phyloP scores from a whole-genome alignment of 1,140 invertebrate genomes.

The Tetragonula clypearis region DNA sequence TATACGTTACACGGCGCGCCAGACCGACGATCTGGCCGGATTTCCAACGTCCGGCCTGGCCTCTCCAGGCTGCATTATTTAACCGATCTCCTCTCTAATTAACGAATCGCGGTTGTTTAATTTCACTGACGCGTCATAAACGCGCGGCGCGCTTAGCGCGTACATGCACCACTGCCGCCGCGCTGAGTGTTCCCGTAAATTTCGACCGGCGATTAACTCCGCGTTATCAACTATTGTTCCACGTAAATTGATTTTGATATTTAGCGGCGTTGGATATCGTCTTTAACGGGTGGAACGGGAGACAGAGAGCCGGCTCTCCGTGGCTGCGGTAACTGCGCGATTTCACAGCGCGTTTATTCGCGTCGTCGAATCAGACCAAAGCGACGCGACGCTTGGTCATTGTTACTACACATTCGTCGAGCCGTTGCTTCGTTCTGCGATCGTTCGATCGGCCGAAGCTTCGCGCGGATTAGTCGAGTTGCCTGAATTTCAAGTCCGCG shows the following conservation, averaged over 20 bases:
- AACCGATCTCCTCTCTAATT: conserved; percentile 57
- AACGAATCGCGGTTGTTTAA: conserved; percentile 56
- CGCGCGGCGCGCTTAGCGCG: conserved; percentile 13
- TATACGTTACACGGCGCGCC: background rate
- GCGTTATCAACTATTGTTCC: conserved; percentile 41
- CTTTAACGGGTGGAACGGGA: background rate
- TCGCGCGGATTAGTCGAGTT: background rate
- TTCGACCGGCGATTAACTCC: conserved; percentile 26
- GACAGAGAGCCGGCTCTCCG: no score
- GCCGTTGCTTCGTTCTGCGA: background rate
- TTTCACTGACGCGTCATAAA: conserved; percentile 47
- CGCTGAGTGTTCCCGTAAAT: conserved; percentile 24
- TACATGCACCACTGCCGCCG: background rate
- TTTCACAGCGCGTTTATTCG: background rate
- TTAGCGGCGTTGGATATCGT: conserved; percentile 4
- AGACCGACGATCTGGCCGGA: conserved; percentile 11
- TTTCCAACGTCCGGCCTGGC: conserved; percentile 33
- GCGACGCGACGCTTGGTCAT: conserved; percentile 3
- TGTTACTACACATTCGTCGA: background rate
- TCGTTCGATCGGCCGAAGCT: background rate
- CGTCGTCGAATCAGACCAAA: background rate
- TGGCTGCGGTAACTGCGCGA: background rate
- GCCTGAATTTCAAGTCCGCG: background rate
- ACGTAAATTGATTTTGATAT: conserved; percentile 48
- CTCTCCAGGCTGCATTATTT: conserved; percentile 49